phyloP scores from a whole-genome alignment of 2,113 vertebrate species.

The Carollia perspicillata region DNA sequence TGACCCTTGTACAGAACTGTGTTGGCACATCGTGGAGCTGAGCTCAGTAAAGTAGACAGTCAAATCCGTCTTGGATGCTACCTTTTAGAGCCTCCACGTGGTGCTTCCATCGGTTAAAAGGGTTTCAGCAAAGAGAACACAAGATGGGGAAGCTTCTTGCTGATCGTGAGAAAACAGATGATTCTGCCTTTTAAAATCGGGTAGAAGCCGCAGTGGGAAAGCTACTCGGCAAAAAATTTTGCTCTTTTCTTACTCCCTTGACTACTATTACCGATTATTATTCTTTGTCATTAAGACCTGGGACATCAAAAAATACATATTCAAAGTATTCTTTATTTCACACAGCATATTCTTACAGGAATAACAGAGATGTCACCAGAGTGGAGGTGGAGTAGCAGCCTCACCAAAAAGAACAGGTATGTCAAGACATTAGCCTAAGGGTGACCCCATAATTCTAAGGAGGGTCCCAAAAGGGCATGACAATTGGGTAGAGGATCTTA shows the following conservation, averaged over 20 bases:
- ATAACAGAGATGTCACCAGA: neutral
- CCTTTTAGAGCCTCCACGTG: neutral
- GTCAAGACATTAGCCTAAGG: neutral
- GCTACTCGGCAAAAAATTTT: neutral
- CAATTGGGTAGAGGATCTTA: neutral
- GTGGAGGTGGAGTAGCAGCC: neutral
- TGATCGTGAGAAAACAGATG: neutral
- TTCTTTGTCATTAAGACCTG: slow-evolving; percentile 5
- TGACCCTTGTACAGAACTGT: neutral
- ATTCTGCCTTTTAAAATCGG: neutral
- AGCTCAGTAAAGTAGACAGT: neutral
- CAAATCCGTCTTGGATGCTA: neutral
- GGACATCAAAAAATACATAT: neutral
- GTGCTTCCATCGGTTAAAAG: neutral
- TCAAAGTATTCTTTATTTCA: neutral
- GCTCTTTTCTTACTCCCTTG: neutral
- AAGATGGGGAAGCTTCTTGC: neutral
- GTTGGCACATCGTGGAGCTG: neutral
- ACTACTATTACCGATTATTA: neutral
- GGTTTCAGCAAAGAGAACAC: neutral
- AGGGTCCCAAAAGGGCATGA: neutral
- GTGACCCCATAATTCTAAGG: neutral
- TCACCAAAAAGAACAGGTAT: neutral
- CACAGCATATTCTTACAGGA: neutral
- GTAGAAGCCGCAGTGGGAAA: neutral